These are phyloP conservation scores for Camelus dromedarius DNA, from an alignment of 2,113 vertebrate species.

Conservation along the genomic window DNA sequence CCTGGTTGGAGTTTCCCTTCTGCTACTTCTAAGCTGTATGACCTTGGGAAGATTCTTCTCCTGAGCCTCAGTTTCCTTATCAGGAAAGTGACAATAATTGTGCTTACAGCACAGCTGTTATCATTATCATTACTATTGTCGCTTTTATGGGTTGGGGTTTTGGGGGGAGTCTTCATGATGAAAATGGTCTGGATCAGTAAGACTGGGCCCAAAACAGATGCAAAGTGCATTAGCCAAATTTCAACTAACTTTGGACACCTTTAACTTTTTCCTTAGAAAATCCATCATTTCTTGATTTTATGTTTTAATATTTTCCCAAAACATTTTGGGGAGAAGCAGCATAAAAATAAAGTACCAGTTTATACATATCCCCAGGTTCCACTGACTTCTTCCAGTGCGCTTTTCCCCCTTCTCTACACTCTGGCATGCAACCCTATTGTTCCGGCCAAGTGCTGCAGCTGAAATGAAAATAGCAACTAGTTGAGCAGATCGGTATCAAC, in stretches of 20 bases:
- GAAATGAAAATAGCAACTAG: not conserved
- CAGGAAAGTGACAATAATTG: not conserved
- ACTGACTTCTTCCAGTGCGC: not conserved
- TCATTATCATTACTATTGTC: not conserved
- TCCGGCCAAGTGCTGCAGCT: not conserved
- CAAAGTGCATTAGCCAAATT: not conserved
- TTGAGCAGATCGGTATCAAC: not conserved
- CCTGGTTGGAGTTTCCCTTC: not conserved
- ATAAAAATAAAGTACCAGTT: not conserved
- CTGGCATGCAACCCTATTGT: not conserved
- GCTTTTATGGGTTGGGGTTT: not conserved
- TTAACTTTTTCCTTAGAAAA: slow-evolving; percentile 46
- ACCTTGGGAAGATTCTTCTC: not conserved
- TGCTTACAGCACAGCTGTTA: not conserved
- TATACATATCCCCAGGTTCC: not conserved
- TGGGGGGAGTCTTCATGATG: not conserved
- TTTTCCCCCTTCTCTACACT: not conserved
- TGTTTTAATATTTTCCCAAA: slow-evolving; percentile 17
- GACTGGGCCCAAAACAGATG: not conserved
- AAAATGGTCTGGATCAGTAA: not conserved
- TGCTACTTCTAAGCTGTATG: not conserved
- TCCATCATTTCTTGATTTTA: not conserved
- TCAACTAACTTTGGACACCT: slow-evolving; percentile 36
- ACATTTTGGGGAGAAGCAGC: not conserved
- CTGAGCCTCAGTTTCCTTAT: not conserved